Evolutionary conservation across 2,797 vertebrate genomes (phyloP), one percentile per base, ranked within the genome.

Genomic region (Pristis pectinata): DNA sequence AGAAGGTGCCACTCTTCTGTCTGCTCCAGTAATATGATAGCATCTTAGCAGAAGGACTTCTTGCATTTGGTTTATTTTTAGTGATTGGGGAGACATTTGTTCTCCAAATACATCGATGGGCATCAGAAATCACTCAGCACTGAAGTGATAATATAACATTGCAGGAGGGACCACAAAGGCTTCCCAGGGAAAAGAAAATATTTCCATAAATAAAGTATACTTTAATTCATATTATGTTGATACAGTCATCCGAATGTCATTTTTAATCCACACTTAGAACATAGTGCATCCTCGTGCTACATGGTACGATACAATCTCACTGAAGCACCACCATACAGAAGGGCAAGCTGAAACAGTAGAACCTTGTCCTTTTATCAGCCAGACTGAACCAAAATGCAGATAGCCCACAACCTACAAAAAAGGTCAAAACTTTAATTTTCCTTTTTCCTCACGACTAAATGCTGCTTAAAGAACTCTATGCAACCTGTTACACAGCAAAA

Each of bases 281-380:
- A 87, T 87, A 53, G 83, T 34, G 53, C 8, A 87, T 34, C 30
- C 24, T 1, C 49, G 30, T 15, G 30, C 49, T 87, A 34, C 10
- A 85, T 85, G 24, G 83, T 34, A 85, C 83, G 59, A 3, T 53
- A 49, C 83, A 85, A 85, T 30, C 49, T 59, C 53, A 56, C 4
- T 59, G 83, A 87, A 87, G 87, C n/a, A n/a, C 30, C 56, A 56
- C 30, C 83, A 17, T 49, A 53, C 0, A 59, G 70, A 59, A 53
- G 59, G 30, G 53, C 49, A 87, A 59, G 83, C 53, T 87, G 53
- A 87, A 87, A 87, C 30, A 87, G 87, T 53, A 87, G 53, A 87
- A 34, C 44, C 37, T 41, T 87, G 53, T 56, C 83, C 83, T 87
- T 87, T 53, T 59, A 59, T 56, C 53, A 30, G 24, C 56, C 82